These are phyloP conservation scores for Cisticola juncidis DNA, from an alignment of 2,113 vertebrate genomes.

Conservation along the genomic window DNA sequence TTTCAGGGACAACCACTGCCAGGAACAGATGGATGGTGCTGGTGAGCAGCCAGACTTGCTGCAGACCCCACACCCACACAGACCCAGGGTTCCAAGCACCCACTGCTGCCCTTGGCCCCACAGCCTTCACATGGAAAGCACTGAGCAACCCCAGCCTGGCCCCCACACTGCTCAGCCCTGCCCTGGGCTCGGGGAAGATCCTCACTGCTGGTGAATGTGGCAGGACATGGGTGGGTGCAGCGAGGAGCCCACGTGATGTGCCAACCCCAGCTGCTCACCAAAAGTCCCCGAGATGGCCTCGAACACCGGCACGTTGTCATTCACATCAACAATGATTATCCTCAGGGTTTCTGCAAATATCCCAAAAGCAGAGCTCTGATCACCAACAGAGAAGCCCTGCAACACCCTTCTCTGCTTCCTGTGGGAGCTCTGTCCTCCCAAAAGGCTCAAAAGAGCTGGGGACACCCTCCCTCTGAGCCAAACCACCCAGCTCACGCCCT, in stretches of 20 bases:
- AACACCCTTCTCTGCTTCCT: not conserved
- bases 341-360: slow-evolving; percentile 69
- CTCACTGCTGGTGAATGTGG: accelerated
- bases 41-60: not conserved
- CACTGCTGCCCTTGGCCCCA: accelerated
- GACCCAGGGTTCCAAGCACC: not conserved
- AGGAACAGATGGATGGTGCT: not conserved
- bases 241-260: not conserved
- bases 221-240: not conserved
- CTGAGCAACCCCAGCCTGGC: not conserved
- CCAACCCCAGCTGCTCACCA: slow-evolving; percentile 67
- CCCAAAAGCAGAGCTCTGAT: not conserved
- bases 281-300: slow-evolving; percentile 66
- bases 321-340: slow-evolving; percentile 84
- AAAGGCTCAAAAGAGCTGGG: not conserved
- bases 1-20: slow-evolving; percentile 79
- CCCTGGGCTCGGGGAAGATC: not conserved
- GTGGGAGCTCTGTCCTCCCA: not conserved
- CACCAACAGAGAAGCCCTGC: not conserved
- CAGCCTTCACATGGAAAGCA: not conserved
- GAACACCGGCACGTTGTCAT: slow-evolving; percentile 87
- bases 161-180: not conserved
- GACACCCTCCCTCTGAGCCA: not conserved
- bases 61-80: not conserved
- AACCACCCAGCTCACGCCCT: accelerated